Evolutionary conservation across 2,113 vertebrate genomes (phyloP), one percentile per base, ranked within the genome.

Genomic region (Myotis lucifugus): DNA sequence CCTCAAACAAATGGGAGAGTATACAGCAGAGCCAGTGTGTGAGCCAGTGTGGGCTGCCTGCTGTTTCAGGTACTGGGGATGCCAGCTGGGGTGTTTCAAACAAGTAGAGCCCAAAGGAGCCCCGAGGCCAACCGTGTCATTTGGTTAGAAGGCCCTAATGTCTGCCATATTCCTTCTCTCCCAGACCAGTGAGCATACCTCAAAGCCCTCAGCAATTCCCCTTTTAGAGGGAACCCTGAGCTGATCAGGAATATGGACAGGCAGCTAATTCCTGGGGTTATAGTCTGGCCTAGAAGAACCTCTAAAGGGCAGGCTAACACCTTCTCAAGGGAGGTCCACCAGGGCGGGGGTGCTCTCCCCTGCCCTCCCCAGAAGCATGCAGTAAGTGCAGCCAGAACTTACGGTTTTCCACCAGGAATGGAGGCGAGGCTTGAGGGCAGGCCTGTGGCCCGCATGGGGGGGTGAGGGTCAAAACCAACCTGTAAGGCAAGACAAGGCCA

Each of bases 391-490:
- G 3, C 29, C 77, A 9, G 1, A 3, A 97, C 99, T 99, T 98
- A 99, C 99, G 99, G 99, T 97, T 99, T 99, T 93, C 99, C 99
- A 27, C 99, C 99, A 0, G 99, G 99, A 96, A 99, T 99, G 95
- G 99, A 99, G 0, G 99, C 98, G 59, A 99, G 99, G 97, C 99
- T 99, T 1, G 99, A 98, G 72, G 99, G 99, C 85, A 99, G 98
- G 34, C 99, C 99, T 0, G 99, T 98, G 85, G 99, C 98, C 97
- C 99, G 98, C 99, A 99, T 99, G 1, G 99, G 98, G 0, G 98
- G 98, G 82, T 99, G 99, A 0, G 99, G 99, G 97, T 99, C 99
- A 32, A 99, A 99, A 1, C 99, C 99, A 3, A 99, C 99, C 99
- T 99, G 97, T 0, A 93, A 9, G 40, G 3, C 0, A 87, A n/a